A percentile compares a stretch with the other conserved stretches of the same genome.
Evolutionary conservation across 1,140 invertebrate genomes (phyloP).

Genomic region (Chrysomallon squamiferum): DNA sequence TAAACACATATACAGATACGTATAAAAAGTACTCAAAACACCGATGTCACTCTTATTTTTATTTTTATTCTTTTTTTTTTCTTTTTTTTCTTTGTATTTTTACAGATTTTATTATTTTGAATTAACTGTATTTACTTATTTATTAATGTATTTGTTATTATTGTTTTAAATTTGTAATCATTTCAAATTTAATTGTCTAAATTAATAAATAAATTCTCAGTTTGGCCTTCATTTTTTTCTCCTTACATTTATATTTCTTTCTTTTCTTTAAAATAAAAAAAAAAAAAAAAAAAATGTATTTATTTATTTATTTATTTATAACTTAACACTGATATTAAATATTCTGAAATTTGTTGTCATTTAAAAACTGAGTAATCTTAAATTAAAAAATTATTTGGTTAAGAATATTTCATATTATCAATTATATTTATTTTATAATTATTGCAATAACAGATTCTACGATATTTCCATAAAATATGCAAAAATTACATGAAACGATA

Average conservation of each 20-base stretch:
- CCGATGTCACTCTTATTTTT: neutral
- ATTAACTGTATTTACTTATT: neutral
- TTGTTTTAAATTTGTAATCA: neutral
- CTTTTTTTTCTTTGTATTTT: neutral
- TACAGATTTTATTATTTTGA: neutral
- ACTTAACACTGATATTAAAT: neutral
- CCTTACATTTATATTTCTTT: neutral
- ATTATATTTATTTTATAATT: neutral
- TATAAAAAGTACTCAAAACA: neutral
- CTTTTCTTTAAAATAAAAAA: neutral
- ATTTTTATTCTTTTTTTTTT: neutral
- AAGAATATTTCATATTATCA: neutral
- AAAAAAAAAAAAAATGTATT: neutral
- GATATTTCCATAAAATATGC: neutral
- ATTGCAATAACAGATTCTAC: neutral
- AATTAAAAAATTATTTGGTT: too few relatives aligned
- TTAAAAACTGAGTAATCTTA: too few relatives aligned
- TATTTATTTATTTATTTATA: neutral
- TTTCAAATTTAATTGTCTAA: neutral
- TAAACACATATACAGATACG: neutral
- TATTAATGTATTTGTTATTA: neutral
- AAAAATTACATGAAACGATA: neutral
- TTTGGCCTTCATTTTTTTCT: neutral
- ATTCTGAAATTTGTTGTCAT: neutral
- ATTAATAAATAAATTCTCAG: neutral